Percentiles rank a stretch among this genome's conserved stretches.
These are phyloP conservation scores for Poeciliopsis turneri DNA, from an alignment of 2,797 vertebrate species.

Conservation along the genomic window DNA sequence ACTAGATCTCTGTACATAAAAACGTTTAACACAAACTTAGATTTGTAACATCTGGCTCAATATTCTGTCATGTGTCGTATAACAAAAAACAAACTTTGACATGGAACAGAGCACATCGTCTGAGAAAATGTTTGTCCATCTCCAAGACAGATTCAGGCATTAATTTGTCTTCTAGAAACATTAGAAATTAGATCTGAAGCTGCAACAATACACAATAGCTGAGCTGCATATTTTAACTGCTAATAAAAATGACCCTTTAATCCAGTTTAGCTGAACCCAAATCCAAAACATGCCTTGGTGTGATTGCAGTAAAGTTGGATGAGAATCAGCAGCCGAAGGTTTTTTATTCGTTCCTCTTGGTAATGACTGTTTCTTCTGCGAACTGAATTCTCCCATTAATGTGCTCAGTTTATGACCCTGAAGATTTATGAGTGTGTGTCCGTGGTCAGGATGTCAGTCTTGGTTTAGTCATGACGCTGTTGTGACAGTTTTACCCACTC, in stretches of 20 bases:
- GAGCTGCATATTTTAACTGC: not conserved
- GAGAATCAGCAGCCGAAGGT: not conserved
- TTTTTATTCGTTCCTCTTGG: not conserved
- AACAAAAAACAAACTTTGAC: not conserved
- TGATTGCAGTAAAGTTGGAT: not conserved
- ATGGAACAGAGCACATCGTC: not conserved
- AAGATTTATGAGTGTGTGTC: constrained; percentile 8
- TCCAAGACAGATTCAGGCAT: not conserved
- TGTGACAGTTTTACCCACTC: constrained; percentile 37
- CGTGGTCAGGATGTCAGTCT: constrained; percentile 54
- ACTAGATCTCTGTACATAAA: not conserved
- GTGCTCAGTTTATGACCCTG: constrained; percentile 15
- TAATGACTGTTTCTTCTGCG: not conserved
- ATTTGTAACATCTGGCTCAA: not conserved
- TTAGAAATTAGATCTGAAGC: not conserved
- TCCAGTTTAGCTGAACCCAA: not conserved
- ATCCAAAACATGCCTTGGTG: not conserved
- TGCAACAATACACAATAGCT: not conserved
- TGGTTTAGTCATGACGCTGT: constrained; percentile 28
- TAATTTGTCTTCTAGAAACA: not conserved
- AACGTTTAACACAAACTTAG: not conserved
- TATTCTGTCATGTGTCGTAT: not conserved
- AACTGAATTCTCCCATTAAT: not conserved
- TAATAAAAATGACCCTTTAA: not conserved
- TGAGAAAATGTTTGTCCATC: not conserved